Evolutionary conservation across 2,888 invertebrate species (phyloP).

Genomic region (Platypus cylindrus): DNA sequence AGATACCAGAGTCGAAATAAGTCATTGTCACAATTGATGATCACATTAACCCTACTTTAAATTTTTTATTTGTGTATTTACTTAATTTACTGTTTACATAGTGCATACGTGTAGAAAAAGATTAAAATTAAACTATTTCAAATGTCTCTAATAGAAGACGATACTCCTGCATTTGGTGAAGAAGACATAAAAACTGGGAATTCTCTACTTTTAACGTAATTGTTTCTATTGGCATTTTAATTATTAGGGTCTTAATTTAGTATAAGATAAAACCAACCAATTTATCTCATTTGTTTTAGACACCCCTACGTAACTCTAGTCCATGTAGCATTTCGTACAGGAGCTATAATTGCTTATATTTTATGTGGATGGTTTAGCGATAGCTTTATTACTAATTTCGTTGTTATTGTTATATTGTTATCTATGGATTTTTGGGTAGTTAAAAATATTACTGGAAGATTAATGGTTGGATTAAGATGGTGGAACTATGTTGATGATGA

Average conservation of each 20-base stretch:
- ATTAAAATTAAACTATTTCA: too few relatives aligned
- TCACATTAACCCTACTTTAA: too few relatives aligned
- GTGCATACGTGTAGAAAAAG: too few relatives aligned
- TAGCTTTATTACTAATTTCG: conserved; percentile 94
- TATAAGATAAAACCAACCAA: too few relatives aligned
- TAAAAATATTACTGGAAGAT: conserved; percentile 89
- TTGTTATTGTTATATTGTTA: conserved; percentile 74
- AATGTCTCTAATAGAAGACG: conserved; percentile 78
- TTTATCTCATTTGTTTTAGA: too few relatives aligned
- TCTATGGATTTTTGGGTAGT: conserved; percentile 99
- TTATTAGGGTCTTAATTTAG: neutral
- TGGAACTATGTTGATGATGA: conserved; percentile 99
- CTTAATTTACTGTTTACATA: too few relatives aligned
- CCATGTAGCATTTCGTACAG: conserved; percentile 76
- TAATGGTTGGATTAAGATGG: conserved; percentile 94
- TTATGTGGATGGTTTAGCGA: conserved; percentile 81
- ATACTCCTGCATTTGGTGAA: conserved; percentile 76
- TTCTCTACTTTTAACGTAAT: conserved; percentile 27
- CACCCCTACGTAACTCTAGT: conserved; percentile 89
- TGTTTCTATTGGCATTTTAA: neutral
- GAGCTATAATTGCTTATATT: conserved; percentile 77
- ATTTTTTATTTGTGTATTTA: too few relatives aligned
- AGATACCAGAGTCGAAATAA: too few relatives aligned
- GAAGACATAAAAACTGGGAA: conserved; percentile 44
- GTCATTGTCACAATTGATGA: too few relatives aligned